These are phyloP conservation scores for Vultur gryphus DNA, from an alignment of 2,797 vertebrate genomes.

Conservation along the genomic window DNA sequence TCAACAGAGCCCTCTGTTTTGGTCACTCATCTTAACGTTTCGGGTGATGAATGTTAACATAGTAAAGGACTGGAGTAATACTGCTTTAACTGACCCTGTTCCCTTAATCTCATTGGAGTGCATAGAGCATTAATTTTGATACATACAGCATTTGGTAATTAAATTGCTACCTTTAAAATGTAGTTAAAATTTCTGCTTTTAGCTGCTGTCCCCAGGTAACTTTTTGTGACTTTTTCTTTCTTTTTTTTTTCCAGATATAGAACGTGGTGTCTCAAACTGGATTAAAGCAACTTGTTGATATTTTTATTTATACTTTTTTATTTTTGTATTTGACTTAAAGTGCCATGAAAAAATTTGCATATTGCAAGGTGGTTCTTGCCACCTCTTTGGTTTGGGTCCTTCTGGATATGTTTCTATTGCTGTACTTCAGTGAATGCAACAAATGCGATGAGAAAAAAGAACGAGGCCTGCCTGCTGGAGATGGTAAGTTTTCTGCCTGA, in stretches of 20 bases:
- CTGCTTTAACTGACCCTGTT: background rate
- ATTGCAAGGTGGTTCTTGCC: constrained; percentile 99
- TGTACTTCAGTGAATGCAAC: constrained; percentile 92
- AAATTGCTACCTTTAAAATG: background rate
- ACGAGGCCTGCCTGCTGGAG: constrained; percentile 88
- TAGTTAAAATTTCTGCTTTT: background rate
- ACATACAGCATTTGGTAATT: background rate
- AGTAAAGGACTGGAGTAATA: background rate
- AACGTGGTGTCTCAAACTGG: constrained; percentile 68
- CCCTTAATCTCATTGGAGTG: background rate
- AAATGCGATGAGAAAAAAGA: constrained; percentile 96
- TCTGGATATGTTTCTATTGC: constrained; percentile 97
- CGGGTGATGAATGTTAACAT: background rate
- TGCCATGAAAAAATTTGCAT: constrained; percentile 87
- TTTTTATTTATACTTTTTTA: constrained; percentile 74
- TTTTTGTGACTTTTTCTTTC: background rate
- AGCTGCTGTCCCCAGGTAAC: background rate
- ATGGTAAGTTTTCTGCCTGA: constrained; percentile 76
- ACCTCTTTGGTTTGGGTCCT: constrained; percentile 99
- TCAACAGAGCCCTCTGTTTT: background rate
- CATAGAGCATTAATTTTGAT: background rate
- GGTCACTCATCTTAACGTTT: background rate
- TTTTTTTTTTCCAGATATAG: constrained; percentile 55
- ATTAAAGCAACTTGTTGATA: constrained; percentile 65
- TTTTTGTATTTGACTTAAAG: constrained; percentile 73